These are phyloP conservation scores for Epirrhoe alternata DNA, from an alignment of 2,888 invertebrate species.

Conservation along the genomic window DNA sequence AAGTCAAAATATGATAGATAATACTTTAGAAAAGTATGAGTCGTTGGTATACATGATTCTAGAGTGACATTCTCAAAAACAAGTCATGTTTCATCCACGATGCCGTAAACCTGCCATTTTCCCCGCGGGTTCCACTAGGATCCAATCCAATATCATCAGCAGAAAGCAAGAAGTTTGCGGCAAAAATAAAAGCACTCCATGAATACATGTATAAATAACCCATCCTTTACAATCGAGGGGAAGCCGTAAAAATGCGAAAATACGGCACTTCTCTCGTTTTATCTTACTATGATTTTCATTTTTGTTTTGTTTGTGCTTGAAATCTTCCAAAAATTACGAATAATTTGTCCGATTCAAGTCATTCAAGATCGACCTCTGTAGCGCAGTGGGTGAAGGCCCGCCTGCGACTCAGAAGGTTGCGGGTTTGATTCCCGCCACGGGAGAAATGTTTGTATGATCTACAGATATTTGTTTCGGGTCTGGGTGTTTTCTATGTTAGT, in stretches of 20 bases:
- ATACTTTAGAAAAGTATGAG: too few species aligned
- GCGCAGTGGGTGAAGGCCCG: too few species aligned
- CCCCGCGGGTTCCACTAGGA: constrained; percentile 7
- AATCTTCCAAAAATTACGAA: neutral
- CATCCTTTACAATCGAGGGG: constrained; percentile 69
- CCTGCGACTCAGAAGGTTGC: too few species aligned
- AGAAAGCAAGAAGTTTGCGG: constrained; percentile 36
- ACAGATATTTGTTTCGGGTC: too few species aligned
- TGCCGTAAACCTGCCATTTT: constrained; percentile 3
- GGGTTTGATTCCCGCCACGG: too few species aligned
- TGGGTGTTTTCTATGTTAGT: too few species aligned
- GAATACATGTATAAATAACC: constrained; percentile 80
- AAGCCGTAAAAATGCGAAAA: constrained; percentile 74
- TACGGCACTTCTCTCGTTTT: constrained; percentile 64
- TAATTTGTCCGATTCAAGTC: too few species aligned
- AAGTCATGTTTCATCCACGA: neutral
- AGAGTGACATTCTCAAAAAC: neutral
- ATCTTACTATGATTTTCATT: constrained; percentile 37
- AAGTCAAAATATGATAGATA: too few species aligned
- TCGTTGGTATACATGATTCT: neutral
- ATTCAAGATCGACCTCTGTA: too few species aligned
- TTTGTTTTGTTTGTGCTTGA: constrained; percentile 2
- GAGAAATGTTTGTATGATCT: too few species aligned
- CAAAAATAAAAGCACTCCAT: constrained; percentile 63
- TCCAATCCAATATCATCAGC: constrained; percentile 31